Conservation (phyloP, 2,113 vertebrate genomes). For the Mola mola region DNA sequence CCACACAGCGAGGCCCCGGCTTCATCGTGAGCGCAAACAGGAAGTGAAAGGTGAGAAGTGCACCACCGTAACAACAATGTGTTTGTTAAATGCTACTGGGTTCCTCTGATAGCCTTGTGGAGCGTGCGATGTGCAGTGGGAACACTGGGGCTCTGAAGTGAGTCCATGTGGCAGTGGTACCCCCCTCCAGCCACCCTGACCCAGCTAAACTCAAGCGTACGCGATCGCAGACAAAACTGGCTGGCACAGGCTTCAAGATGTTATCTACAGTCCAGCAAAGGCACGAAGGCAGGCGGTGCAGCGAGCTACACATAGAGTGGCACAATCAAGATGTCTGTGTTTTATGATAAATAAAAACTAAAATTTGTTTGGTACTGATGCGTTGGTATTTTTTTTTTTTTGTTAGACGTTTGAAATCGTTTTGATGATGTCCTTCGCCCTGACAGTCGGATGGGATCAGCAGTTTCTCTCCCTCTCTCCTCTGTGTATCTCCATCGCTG, state of each 20-base stretch:
- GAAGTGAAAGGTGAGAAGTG: constrained; percentile 9
- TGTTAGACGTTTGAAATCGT: neutral
- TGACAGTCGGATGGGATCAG: too few relatives aligned
- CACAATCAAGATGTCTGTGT: too few relatives aligned
- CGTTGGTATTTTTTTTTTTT: too few relatives aligned
- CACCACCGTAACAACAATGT: constrained; percentile 1
- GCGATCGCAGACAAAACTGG: constrained; percentile 28
- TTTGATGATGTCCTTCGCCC: neutral
- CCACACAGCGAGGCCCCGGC: neutral
- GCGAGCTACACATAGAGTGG: constrained; percentile 59
- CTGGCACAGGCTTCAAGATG: constrained; percentile 48
- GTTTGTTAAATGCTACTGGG: constrained; percentile 20
- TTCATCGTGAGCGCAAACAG: constrained; percentile 38
- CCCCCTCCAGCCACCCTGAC: constrained; percentile 12
- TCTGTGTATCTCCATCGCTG: too few relatives aligned
- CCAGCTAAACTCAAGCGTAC: constrained; percentile 33
- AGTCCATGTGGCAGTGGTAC: constrained; percentile 39
- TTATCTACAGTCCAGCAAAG: constrained; percentile 70
- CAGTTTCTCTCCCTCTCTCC: neutral
- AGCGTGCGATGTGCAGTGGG: constrained; percentile 26
- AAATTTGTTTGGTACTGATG: too few relatives aligned
- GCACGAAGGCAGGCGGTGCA: constrained; percentile 40
- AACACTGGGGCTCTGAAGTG: constrained; percentile 44
- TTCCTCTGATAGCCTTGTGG: constrained; percentile 3
- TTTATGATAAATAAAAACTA: too few relatives aligned